phyloP scores from a whole-genome alignment of 2,113 vertebrate genomes.

The Atherinomorus stipes region DNA sequence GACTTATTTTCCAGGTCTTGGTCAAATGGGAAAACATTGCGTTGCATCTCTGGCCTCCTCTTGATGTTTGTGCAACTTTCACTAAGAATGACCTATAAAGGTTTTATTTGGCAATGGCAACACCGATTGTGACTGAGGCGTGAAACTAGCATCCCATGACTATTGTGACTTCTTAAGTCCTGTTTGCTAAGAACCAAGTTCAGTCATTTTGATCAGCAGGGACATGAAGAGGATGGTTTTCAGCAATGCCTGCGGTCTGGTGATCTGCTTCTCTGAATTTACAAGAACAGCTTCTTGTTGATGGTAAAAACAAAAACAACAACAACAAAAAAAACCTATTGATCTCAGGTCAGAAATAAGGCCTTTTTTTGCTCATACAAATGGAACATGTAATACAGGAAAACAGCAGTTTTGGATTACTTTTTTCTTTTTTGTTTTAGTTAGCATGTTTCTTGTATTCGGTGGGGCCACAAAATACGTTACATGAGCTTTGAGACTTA shows the following conservation, averaged over 20 bases:
- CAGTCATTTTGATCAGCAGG: conserved; percentile 43
- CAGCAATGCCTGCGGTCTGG: not conserved
- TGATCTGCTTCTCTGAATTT: not conserved
- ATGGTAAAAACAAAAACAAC: too few species aligned
- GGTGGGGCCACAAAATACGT: too few species aligned
- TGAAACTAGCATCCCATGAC: conserved; percentile 56
- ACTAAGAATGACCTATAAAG: conserved; percentile 53
- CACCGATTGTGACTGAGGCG: conserved; percentile 51
- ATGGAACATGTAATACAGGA: too few species aligned
- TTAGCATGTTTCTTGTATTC: too few species aligned
- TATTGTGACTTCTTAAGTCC: conserved; percentile 38
- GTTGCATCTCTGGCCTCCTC: conserved; percentile 75
- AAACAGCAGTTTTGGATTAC: too few species aligned
- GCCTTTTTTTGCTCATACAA: too few species aligned
- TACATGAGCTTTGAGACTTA: too few species aligned
- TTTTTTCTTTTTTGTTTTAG: too few species aligned
- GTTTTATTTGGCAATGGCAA: conserved; percentile 32
- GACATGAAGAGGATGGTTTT: conserved; percentile 15
- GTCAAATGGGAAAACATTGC: conserved; percentile 73
- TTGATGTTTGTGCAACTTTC: conserved; percentile 75
- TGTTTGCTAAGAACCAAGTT: conserved; percentile 36
- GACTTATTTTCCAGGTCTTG: conserved; percentile 67
- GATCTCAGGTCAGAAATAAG: too few species aligned
- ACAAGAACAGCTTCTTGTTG: too few species aligned
- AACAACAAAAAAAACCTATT: too few species aligned